A percentile compares a stretch with the other conserved stretches of the same genome.
These are phyloP conservation scores for Setophaga kirtlandii DNA, from an alignment of 2,113 vertebrate genomes.

Conservation along the genomic window DNA sequence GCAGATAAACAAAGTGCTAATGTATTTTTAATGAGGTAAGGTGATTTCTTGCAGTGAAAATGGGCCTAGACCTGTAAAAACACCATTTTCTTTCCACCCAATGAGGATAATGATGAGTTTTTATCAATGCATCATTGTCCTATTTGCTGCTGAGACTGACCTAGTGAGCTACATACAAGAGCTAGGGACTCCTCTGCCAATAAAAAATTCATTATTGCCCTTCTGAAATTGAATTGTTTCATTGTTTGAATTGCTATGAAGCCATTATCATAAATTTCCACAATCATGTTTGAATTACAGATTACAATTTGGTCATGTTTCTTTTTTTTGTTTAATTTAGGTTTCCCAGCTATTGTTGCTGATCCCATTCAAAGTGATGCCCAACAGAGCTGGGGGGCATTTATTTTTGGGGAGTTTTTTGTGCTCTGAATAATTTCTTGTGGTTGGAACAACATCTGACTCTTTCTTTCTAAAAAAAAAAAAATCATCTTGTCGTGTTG, in stretches of 20 bases:
- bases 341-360: neutral
- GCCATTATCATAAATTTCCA: neutral
- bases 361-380: neutral
- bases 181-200: neutral
- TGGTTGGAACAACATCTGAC: too few species aligned
- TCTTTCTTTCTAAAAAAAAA: neutral
- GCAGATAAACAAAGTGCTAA: slow-evolving; percentile 20
- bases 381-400: neutral
- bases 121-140: slow-evolving; percentile 31
- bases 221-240: neutral
- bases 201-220: neutral
- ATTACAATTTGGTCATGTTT: neutral
- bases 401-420: neutral
- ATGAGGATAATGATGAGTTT: neutral
- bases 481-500: neutral
- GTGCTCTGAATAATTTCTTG: neutral
- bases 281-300: neutral
- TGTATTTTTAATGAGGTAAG: slow-evolving; percentile 58
- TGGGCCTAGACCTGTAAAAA: slow-evolving; percentile 39
- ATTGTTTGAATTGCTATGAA: neutral
- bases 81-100: neutral
- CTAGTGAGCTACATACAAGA: slow-evolving; percentile 35
- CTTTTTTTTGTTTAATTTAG: neutral
- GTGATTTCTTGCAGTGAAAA: slow-evolving; percentile 54
- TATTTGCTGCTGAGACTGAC: slow-evolving; percentile 31